phyloP scores from a whole-genome alignment of 2,888 invertebrate species.

The Cephus sareptanus region DNA sequence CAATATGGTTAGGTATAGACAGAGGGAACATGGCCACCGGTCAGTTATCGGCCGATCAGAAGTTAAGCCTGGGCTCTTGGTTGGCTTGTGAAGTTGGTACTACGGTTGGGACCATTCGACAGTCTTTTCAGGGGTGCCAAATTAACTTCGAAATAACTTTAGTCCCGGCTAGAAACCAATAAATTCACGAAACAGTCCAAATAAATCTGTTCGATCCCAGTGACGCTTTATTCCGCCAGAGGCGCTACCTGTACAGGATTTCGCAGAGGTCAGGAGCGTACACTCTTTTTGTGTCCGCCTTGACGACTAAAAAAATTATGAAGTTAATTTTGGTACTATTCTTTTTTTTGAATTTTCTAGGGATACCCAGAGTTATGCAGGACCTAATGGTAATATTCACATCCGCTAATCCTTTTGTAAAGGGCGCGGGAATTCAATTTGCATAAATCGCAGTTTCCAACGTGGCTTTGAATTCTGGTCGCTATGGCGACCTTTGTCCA shows the following conservation, averaged over 20 bases:
- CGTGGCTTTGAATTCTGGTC: constrained; percentile 58
- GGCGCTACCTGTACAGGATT: background rate
- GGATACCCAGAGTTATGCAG: no score
- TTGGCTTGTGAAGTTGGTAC: constrained; percentile 4
- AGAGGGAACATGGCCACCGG: constrained; percentile 54
- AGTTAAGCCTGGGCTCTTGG: constrained; percentile 41
- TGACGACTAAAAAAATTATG: no score
- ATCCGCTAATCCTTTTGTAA: no score
- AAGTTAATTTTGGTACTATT: no score
- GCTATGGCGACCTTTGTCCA: constrained; percentile 63
- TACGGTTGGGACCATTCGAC: constrained; percentile 38
- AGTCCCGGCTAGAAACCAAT: constrained; percentile 25
- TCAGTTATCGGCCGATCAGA: constrained; percentile 54
- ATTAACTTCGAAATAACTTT: constrained; percentile 52
- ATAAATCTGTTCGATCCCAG: background rate
- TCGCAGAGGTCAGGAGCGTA: no score
- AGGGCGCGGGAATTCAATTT: constrained; percentile 46
- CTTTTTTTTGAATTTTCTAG: no score
- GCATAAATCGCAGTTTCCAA: constrained; percentile 60
- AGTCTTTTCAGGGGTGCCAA: constrained; percentile 43
- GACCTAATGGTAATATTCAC: no score
- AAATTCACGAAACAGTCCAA: constrained; percentile 21
- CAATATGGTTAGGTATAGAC: constrained; percentile 39
- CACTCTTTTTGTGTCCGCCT: no score
- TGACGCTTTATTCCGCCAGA: no score